These are phyloP conservation scores for Indri indri DNA, from an alignment of 2,113 vertebrate species.

Conservation along the genomic window DNA sequence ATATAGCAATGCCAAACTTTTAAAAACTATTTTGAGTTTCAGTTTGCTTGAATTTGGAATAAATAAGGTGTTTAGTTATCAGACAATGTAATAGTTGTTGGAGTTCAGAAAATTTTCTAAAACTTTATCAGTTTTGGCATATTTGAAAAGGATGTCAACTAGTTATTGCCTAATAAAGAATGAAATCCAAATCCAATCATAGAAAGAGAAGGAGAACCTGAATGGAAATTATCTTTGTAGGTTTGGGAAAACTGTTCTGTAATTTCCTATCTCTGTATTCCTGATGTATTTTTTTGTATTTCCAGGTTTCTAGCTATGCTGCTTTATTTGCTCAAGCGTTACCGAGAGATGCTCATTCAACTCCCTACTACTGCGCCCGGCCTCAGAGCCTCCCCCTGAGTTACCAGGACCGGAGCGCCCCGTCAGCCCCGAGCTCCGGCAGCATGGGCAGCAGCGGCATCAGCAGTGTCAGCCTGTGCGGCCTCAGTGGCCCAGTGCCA, in stretches of 20 bases:
- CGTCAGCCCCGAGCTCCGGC: slow-evolving; percentile 85
- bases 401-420: slow-evolving; percentile 90
- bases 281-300: background rate
- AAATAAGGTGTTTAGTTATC: background rate
- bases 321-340: slow-evolving; percentile 94
- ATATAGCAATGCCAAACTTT: background rate
- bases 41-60: background rate
- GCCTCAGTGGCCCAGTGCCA: slow-evolving; percentile 90
- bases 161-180: rapidly evolving
- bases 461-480: slow-evolving; percentile 91
- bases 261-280: background rate
- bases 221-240: too few relatives aligned
- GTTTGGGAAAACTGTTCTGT: background rate
- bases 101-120: background rate
- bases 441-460: slow-evolving; percentile 96
- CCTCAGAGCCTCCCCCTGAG: slow-evolving; percentile 94
- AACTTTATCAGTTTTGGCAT: background rate
- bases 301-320: slow-evolving; percentile 92
- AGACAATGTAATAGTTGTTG: background rate
- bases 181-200: rapidly evolving
- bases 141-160: background rate
- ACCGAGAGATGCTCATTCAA: slow-evolving; percentile 96
- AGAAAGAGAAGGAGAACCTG: background rate
- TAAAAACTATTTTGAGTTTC: background rate
- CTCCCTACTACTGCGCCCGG: slow-evolving; percentile 95